Evolutionary conservation across 2,797 vertebrate genomes (phyloP).

Genomic region (Pangasius larnaudii): DNA sequence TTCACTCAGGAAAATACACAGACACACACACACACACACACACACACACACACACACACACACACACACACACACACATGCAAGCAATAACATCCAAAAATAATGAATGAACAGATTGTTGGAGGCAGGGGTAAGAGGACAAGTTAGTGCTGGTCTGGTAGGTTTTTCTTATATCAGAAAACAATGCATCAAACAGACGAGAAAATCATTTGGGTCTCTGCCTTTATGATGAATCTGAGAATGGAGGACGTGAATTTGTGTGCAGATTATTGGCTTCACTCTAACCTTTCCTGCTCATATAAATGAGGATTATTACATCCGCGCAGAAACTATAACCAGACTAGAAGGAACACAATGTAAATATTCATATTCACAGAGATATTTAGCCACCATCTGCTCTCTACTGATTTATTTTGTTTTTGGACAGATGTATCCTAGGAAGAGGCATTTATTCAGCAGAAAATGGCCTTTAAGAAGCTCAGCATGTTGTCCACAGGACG

Average conservation of each 20-base stretch:
- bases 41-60: neutral
- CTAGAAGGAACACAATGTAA: slow-evolving; percentile 37
- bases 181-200: slow-evolving; percentile 19
- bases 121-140: slow-evolving; percentile 13
- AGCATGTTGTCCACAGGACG: slow-evolving; percentile 14
- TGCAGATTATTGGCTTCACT: slow-evolving; percentile 46
- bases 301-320: slow-evolving; percentile 53
- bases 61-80: neutral
- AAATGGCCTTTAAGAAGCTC: slow-evolving; percentile 29
- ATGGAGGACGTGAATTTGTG: slow-evolving; percentile 26
- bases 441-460: slow-evolving; percentile 35
- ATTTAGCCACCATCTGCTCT: slow-evolving; percentile 51
- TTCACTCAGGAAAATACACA: neutral
- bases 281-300: slow-evolving; percentile 55
- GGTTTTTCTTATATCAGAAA: slow-evolving; percentile 36
- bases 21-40: slow-evolving; percentile 9
- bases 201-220: slow-evolving; percentile 11
- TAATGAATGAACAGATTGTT: slow-evolving; percentile 37
- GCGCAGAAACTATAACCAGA: slow-evolving; percentile 38
- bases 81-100: slow-evolving; percentile 6
- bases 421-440: slow-evolving; percentile 35
- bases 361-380: slow-evolving; percentile 50
- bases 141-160: slow-evolving; percentile 24
- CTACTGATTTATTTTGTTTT: slow-evolving; percentile 41
- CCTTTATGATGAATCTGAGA: slow-evolving; percentile 13